Evolutionary conservation across 2,888 invertebrate genomes (phyloP).

Genomic region (Agrotis puta): DNA sequence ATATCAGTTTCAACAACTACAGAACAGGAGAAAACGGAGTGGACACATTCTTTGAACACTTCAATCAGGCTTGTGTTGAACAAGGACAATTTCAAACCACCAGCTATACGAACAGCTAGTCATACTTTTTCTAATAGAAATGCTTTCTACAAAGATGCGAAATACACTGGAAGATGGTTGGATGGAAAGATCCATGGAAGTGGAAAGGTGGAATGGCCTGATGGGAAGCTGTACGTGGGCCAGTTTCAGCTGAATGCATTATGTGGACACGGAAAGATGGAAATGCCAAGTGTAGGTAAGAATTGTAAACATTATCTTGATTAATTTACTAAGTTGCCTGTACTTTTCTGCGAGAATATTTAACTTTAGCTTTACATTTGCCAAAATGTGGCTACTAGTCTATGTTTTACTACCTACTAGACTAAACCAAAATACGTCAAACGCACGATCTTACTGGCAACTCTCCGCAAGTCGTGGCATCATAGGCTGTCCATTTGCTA

Average conservation of each 20-base stretch:
- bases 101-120: slow-evolving; percentile 93
- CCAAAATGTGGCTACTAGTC: too few species aligned
- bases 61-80: slow-evolving; percentile 93
- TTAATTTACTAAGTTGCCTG: background rate
- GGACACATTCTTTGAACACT: slow-evolving; percentile 94
- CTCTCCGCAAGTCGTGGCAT: background rate
- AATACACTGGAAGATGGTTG: slow-evolving; percentile 95
- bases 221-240: slow-evolving; percentile 95
- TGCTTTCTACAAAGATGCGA: slow-evolving; percentile 94
- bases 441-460: background rate
- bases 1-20: slow-evolving; percentile 92
- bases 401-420: too few species aligned
- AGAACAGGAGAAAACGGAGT: slow-evolving; percentile 94
- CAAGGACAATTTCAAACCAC: slow-evolving; percentile 92
- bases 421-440: background rate
- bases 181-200: slow-evolving; percentile 96
- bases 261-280: slow-evolving; percentile 94
- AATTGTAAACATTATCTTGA: slow-evolving; percentile 45
- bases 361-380: too few species aligned
- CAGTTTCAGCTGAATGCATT: slow-evolving; percentile 94
- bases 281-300: slow-evolving; percentile 91
- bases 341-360: background rate
- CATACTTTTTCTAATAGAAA: slow-evolving; percentile 94
- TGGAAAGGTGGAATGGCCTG: slow-evolving; percentile 95
- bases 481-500: background rate